Evolutionary conservation across 2,113 vertebrate genomes (phyloP).

Genomic region (Orthochromis indermauri): DNA sequence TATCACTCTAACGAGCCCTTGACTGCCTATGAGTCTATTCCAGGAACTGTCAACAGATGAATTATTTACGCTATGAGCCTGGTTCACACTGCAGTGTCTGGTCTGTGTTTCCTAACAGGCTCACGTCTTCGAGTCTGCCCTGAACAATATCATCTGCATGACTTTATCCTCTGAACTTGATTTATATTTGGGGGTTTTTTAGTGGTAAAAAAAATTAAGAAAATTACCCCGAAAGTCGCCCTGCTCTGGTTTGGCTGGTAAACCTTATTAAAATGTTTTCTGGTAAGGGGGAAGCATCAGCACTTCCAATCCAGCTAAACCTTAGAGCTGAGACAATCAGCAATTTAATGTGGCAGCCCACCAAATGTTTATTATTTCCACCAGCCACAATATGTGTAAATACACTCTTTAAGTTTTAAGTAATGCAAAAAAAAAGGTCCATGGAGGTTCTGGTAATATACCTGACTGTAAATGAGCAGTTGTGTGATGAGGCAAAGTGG

Average conservation of each 20-base stretch:
- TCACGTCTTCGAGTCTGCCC: background rate
- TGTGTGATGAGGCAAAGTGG: conserved; percentile 19
- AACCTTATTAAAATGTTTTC: conserved; percentile 65
- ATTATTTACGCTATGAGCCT: conserved; percentile 59
- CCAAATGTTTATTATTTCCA: conserved; percentile 43
- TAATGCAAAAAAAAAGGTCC: conserved; percentile 4
- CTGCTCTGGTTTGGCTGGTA: conserved; percentile 37
- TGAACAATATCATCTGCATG: conserved; percentile 21
- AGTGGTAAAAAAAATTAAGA: conserved; percentile 24
- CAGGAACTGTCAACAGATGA: conserved; percentile 33
- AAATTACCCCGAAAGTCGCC: conserved; percentile 15
- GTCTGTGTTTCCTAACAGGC: conserved; percentile 10
- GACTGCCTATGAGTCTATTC: background rate
- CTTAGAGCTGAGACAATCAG: conserved; percentile 53
- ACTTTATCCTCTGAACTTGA: conserved; percentile 24
- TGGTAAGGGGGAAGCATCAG: conserved; percentile 30
- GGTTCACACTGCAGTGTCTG: conserved; percentile 14
- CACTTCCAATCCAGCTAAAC: conserved; percentile 42
- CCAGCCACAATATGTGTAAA: background rate
- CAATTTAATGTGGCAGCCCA: conserved; percentile 39
- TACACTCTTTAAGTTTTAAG: conserved; percentile 18
- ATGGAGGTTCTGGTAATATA: conserved; percentile 1
- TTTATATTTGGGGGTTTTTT: conserved; percentile 46
- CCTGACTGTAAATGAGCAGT: conserved; percentile 34
- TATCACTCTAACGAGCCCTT: background rate